Evolutionary conservation across 2,113 vertebrate genomes (phyloP).

Genomic region (Odontophorus gujanensis): DNA sequence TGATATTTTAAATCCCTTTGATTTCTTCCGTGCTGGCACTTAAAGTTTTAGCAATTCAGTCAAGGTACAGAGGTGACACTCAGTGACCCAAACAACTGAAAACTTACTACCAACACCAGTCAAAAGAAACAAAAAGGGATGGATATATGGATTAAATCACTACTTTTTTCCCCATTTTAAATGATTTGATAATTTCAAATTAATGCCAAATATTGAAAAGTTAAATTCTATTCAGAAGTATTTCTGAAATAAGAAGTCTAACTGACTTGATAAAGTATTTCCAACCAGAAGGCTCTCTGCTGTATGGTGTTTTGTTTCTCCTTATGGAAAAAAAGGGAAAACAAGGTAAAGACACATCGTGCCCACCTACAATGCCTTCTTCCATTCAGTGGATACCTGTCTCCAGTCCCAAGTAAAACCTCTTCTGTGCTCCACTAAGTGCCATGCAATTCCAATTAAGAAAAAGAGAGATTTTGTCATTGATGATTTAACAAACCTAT

Average conservation of each 20-base stretch:
- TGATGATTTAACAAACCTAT: neutral
- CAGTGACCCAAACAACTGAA: slow-evolving; percentile 28
- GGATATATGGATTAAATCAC: neutral
- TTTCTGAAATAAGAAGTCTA: neutral
- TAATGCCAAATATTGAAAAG: neutral
- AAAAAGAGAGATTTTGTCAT: neutral
- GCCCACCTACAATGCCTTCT: neutral
- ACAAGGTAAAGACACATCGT: neutral
- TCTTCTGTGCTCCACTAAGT: neutral
- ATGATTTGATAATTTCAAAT: neutral
- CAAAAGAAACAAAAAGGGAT: neutral
- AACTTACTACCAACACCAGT: neutral
- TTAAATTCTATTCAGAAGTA: neutral
- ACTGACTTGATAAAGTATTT: neutral
- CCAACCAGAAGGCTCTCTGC: neutral
- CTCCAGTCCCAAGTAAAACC: neutral
- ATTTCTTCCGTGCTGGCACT: slow-evolving; percentile 38
- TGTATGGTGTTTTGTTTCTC: neutral
- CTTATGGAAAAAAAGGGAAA: neutral
- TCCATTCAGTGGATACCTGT: neutral
- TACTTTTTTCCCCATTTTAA: neutral
- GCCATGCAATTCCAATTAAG: neutral
- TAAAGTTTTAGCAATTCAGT: slow-evolving; percentile 19
- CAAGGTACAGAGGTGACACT: slow-evolving; percentile 12
- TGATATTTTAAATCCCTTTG: slow-evolving; percentile 52